phyloP scores from a whole-genome alignment of 2,888 invertebrate species.

The Pelosia muscerda region DNA sequence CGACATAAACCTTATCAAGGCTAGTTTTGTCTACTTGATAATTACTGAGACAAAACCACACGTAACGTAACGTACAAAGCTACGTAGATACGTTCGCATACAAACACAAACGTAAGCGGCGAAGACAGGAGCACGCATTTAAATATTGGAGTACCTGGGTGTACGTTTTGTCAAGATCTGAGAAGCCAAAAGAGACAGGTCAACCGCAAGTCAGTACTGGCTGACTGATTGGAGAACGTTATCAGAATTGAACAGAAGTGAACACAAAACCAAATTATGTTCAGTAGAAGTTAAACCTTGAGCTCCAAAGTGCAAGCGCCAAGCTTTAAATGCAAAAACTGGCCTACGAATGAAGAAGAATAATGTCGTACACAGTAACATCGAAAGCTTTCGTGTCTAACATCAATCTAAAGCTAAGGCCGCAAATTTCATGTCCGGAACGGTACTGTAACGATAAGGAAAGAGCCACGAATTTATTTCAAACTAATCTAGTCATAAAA shows the following conservation, averaged over 20 bases:
- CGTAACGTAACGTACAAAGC: neutral
- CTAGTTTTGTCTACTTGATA: too few relatives aligned
- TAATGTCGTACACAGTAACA: neutral
- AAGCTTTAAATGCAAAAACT: neutral
- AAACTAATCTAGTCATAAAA: constrained; percentile 8
- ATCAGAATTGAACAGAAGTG: neutral
- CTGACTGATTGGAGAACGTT: neutral
- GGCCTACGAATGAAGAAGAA: neutral
- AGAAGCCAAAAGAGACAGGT: too few relatives aligned
- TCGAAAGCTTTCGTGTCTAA: neutral
- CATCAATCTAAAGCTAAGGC: neutral
- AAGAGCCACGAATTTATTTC: constrained; percentile 4
- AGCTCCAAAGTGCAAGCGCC: too few relatives aligned
- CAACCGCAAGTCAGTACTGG: too few relatives aligned
- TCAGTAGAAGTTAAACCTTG: neutral
- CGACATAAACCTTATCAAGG: neutral
- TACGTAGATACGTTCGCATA: too few relatives aligned
- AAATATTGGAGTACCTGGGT: too few relatives aligned
- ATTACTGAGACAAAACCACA: neutral
- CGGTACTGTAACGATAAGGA: neutral
- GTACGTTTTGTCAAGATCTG: neutral
- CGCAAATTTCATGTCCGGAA: neutral
- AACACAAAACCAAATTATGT: neutral
- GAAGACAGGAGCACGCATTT: neutral
- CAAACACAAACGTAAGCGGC: neutral